Evolutionary conservation across 2,888 invertebrate genomes (phyloP).

Genomic region (Drosophila limbata): DNA sequence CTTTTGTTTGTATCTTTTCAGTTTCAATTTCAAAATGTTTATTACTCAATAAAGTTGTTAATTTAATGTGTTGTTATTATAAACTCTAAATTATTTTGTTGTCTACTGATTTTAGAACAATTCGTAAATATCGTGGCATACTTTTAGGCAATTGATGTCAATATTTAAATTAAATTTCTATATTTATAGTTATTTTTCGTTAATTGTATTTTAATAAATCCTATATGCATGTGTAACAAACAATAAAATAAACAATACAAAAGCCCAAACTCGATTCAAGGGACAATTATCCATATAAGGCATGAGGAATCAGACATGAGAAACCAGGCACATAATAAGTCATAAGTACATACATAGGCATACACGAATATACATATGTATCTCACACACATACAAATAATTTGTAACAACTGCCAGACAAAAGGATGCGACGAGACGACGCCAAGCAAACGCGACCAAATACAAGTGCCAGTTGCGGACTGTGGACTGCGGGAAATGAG

Average conservation of each 20-base stretch:
- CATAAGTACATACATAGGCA: slow-evolving; percentile 1
- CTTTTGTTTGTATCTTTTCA: too few species aligned
- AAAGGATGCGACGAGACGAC: slow-evolving; percentile 64
- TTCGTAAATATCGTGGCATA: not conserved
- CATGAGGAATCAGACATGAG: not conserved
- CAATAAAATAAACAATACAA: not conserved
- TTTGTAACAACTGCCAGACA: slow-evolving; percentile 38
- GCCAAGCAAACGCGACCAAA: slow-evolving; percentile 30
- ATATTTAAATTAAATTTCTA: not conserved
- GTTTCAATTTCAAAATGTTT: too few species aligned
- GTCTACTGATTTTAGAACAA: not conserved
- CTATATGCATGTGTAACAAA: not conserved
- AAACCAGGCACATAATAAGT: not conserved
- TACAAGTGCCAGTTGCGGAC: slow-evolving; percentile 6
- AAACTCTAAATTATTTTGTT: too few species aligned
- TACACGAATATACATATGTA: not conserved
- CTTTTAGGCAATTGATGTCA: not conserved
- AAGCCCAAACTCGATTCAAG: not conserved
- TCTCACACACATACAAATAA: slow-evolving; percentile 28
- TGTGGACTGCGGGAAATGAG: not conserved
- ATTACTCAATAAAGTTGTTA: too few species aligned
- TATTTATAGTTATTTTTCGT: not conserved
- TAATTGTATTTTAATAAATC: not conserved
- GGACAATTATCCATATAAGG: not conserved
- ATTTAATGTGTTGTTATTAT: too few species aligned